Percentiles rank a stretch among this genome's conserved stretches.
Evolutionary conservation across 2,888 invertebrate species (phyloP).

Genomic region (Patella depressa): DNA sequence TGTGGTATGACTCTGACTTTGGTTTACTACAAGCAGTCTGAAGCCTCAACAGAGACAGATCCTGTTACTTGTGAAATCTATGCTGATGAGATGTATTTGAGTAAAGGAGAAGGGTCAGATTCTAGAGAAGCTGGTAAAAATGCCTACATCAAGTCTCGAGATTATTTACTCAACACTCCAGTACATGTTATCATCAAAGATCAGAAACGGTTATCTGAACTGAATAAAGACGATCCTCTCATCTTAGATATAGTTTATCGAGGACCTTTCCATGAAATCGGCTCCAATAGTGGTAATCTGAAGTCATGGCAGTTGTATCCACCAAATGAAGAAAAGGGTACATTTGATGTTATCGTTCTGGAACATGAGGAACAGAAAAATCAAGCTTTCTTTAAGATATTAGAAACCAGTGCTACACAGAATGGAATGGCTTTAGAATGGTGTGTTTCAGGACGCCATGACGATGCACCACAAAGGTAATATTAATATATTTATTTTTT

Average conservation of each 20-base stretch:
- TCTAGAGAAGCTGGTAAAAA: not conserved
- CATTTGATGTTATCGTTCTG: not conserved
- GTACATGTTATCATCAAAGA: not conserved
- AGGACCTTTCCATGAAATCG: not conserved
- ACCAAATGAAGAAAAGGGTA: not conserved
- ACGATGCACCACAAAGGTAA: slow-evolving; percentile 1
- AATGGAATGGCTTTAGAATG: slow-evolving; percentile 6
- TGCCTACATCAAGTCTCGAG: slow-evolving; percentile 1
- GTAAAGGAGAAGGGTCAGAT: slow-evolving; percentile 3
- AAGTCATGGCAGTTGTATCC: slow-evolving; percentile 4
- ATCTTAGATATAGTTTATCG: not conserved
- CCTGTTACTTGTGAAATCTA: not conserved
- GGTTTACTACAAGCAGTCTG: not conserved
- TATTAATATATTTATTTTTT: too few species aligned
- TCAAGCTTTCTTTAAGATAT: slow-evolving; percentile 5
- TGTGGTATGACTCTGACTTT: not conserved
- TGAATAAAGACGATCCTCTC: not conserved
- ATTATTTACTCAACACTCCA: not conserved
- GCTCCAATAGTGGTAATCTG: not conserved
- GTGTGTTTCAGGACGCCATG: slow-evolving; percentile 3
- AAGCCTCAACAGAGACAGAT: not conserved
- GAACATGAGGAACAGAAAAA: not conserved
- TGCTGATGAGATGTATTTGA: slow-evolving; percentile 1
- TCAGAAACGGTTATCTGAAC: not conserved
- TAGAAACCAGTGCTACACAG: slow-evolving; percentile 8